These are phyloP conservation scores for Procavia capensis DNA, from an alignment of 2,113 vertebrate species.

Conservation along the genomic window DNA sequence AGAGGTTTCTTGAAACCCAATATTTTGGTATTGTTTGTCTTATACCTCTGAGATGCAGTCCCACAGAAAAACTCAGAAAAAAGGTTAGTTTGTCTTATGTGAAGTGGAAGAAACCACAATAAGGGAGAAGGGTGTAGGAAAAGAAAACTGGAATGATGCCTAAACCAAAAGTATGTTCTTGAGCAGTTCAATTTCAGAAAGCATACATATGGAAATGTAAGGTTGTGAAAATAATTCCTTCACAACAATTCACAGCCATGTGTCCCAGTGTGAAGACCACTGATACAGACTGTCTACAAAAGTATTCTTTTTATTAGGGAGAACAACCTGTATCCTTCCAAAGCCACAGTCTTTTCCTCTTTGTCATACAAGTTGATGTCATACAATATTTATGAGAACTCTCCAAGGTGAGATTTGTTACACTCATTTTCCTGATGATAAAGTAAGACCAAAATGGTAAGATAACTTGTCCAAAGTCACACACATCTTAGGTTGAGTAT, in stretches of 20 bases:
- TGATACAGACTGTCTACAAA: rapidly evolving
- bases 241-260: rapidly evolving
- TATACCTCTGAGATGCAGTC: rapidly evolving
- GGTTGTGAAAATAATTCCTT: background rate
- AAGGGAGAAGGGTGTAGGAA: rapidly evolving
- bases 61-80: background rate
- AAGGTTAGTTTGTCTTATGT: background rate
- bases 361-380: background rate
- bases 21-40: background rate
- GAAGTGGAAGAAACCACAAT: background rate
- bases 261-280: background rate
- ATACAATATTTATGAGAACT: background rate
- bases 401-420: background rate
- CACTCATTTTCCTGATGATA: background rate
- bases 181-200: background rate
- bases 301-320: background rate
- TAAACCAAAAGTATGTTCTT: rapidly evolving
- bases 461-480: background rate
- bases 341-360: background rate
- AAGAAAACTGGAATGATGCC: background rate
- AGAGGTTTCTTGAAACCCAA: background rate
- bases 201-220: background rate
- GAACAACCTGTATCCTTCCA: background rate
- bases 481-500: background rate
- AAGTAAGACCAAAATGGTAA: background rate